phyloP scores from a whole-genome alignment of 2,113 vertebrate genomes.

The Alligator sinensis region DNA sequence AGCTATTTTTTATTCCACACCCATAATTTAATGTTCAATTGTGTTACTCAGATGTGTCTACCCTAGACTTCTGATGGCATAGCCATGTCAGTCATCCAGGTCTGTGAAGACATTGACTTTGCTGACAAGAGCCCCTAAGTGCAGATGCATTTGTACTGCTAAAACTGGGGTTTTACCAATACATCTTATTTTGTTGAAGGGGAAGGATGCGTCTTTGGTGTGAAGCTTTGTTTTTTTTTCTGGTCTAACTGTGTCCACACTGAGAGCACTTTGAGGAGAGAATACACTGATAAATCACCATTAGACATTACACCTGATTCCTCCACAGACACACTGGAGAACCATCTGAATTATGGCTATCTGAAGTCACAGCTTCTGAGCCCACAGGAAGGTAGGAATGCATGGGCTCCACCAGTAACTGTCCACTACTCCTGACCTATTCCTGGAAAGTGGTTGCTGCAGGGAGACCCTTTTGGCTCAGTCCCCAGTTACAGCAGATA shows the following conservation, averaged over 20 bases:
- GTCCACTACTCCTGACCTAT: background rate
- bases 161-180: constrained; percentile 5
- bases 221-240: background rate
- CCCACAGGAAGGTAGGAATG: background rate
- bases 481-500: background rate
- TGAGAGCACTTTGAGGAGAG: constrained; percentile 22
- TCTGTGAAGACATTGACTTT: background rate
- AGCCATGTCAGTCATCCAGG: accelerated
- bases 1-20: background rate
- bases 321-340: constrained; percentile 15
- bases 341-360: background rate
- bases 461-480: background rate
- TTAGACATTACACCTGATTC: constrained; percentile 37
- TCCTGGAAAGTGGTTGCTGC: background rate
- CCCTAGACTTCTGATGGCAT: background rate
- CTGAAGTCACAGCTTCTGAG: constrained; percentile 10
- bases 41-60: background rate
- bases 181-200: background rate
- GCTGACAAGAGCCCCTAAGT: background rate
- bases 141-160: background rate
- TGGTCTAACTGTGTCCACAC: background rate
- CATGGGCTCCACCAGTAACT: background rate
- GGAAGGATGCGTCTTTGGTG: background rate
- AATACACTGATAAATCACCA: background rate
- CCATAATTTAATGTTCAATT: accelerated